Base-by-base conservation (phyloP, 2,113 vertebrate species). In the Origma solitaria region DNA sequence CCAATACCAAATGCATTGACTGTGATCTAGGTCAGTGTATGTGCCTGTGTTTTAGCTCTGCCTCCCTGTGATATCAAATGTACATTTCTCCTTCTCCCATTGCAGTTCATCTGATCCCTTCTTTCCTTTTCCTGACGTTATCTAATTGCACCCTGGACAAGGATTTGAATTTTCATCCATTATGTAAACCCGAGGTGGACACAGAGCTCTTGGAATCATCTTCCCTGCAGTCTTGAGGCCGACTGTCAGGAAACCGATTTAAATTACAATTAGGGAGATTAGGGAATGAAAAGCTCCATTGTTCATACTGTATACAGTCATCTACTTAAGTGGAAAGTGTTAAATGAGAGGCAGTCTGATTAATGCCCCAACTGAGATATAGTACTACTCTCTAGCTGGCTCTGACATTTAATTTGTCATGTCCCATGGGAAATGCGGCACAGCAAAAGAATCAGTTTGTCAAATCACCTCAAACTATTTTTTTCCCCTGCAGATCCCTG, bases 271-370 rank as follows among this genome's bases (percentile, higher is more conserved):
- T 94, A 96, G 90, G 93, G 54, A 87, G 81, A 96, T 89, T 87
- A 92, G 15, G 22, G 58, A 96, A 96, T 87, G 83, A 96, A 97
- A 96, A 97, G 87, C 44, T 75, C 86, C 84, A 54, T 95, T 97
- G 94, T 97, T 94, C 62, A 88, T 92, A 94, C 61, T 93, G 82
- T 95, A 88, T 90, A 83, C 62, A 94, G 95, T 91, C 91, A 88
- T 88, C 96, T 96, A 94, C 96, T 98, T 97, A 95, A 97, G 95
- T 83, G 92, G 73, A 79, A 95, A 94, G 57, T 57, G 50, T 88
- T 80, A 95, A 97, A 95, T 45, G 88, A 97, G 92, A 96, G 76
- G 37, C 64, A 95, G 70, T 66, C 92, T 96, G 95, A 96, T 97
- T 96, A 97, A 92, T 83, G 58, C 37, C 72, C 5, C 5, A 33